phyloP scores from a whole-genome alignment of 2,797 vertebrate species.

The Tragopan temminckii region DNA sequence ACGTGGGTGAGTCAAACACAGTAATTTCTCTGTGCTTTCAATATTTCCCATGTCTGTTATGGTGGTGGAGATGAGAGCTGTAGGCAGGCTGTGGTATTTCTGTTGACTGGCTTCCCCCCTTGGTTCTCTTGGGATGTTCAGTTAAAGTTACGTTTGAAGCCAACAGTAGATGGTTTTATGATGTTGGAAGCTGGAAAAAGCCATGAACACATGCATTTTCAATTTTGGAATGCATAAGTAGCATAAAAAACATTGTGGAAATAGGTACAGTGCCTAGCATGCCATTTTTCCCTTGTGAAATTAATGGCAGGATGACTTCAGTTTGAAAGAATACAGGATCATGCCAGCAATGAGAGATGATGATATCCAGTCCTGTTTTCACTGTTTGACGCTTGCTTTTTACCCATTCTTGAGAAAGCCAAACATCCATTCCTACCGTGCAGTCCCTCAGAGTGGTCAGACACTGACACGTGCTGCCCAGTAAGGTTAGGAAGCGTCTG shows the following conservation, averaged over 20 bases:
- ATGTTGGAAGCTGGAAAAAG: neutral
- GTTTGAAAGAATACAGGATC: neutral
- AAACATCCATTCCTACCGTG: neutral
- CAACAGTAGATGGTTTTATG: neutral
- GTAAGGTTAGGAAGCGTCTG: neutral
- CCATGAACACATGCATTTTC: neutral
- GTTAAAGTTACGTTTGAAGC: neutral
- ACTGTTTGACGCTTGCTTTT: neutral
- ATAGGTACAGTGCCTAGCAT: neutral
- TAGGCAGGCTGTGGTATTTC: neutral
- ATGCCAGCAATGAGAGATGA: neutral
- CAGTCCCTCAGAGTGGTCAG: neutral
- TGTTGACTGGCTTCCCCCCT: neutral
- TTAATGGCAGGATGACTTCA: neutral
- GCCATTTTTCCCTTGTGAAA: neutral
- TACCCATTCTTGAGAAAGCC: neutral
- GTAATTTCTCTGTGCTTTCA: slow-evolving; percentile 47
- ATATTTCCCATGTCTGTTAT: slow-evolving; percentile 16
- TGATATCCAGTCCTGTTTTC: neutral
- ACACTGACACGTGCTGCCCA: neutral
- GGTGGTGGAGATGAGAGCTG: neutral
- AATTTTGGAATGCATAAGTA: neutral
- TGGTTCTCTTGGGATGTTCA: neutral
- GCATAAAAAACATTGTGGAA: neutral
- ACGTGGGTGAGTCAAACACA: slow-evolving; percentile 14